Base-by-base conservation (phyloP, 2,888 invertebrate species). In the Melinopterus prodromus region DNA sequence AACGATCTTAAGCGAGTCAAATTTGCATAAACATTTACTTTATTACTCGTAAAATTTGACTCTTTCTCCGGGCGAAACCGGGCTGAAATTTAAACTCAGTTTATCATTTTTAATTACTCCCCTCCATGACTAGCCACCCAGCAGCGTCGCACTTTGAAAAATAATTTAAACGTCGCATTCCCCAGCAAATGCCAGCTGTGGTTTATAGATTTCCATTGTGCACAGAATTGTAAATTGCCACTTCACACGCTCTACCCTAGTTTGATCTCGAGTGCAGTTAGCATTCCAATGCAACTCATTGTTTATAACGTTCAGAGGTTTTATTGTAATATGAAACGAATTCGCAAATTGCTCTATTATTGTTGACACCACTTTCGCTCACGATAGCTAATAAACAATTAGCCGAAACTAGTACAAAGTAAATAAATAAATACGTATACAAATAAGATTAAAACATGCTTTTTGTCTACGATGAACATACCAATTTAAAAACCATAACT, bases 31-130 rank as follows among this genome's bases (percentile, higher is more conserved):
- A 53, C 53, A 53, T 53, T 53, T 53, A 53, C 53, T 53, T 53
- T 53, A 53, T 53, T 53, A 53, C 53, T 53, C 53, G 53, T 53
- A 53, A 53, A 53, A 53, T 53, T 53, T 53, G 53, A 53, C 53
- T 53, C 53, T 53, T 53, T 53, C 53, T 7, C 53, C 53, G 7
- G 1, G 53, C 9, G 12, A 12, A 53, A 53, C 2, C 53, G 53
- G 53, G 53, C 53, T 53, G 53, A 53, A 53, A 53, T 53, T 53
- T 53, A 53, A 53, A 53, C 53, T 53, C 53, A 53, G 53, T 53
- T 53, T 53, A 53, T 53, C 53, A 53, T 53, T 53, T 53, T 53
- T 53, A 53, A 53, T 53, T 53, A 53, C 53, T 53, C 9, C 53
- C 53, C 53, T 3, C 53, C 53, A 53, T 53, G 53, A 12, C 53